phyloP scores from a whole-genome alignment of 2,888 invertebrate species.

The Druceiella hillmani region DNA sequence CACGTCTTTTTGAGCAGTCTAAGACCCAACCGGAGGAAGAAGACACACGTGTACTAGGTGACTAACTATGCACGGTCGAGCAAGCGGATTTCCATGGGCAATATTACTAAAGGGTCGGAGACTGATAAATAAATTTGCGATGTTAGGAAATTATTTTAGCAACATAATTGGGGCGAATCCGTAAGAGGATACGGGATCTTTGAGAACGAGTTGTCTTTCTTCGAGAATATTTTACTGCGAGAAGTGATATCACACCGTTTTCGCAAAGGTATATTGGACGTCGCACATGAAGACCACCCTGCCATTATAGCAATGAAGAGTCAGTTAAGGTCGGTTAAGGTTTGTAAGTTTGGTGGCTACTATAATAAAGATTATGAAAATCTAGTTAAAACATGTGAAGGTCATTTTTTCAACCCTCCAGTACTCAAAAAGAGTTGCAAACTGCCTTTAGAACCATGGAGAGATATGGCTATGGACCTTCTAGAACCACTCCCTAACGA shows the following conservation, averaged over 20 bases:
- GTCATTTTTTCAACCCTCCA: conserved; percentile 11
- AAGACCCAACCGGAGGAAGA: background rate
- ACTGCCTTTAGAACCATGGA: conserved; percentile 15
- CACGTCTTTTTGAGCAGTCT: no score
- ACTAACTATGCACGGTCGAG: background rate
- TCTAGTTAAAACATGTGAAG: conserved; percentile 17
- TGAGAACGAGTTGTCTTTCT: background rate
- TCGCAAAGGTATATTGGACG: conserved; percentile 15
- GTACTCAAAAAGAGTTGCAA: conserved; percentile 21
- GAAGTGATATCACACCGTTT: conserved; percentile 20
- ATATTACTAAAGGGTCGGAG: background rate
- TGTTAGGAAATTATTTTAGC: background rate
- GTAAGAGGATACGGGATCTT: background rate
- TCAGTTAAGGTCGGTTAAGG: conserved; percentile 19
- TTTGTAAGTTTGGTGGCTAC: conserved; percentile 26
- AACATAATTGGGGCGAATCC: background rate
- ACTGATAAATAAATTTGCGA: background rate
- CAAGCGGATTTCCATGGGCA: background rate
- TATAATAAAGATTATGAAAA: conserved; percentile 18
- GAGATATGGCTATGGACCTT: background rate
- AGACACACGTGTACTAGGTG: conserved; percentile 17
- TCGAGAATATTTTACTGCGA: background rate
- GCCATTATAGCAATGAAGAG: no score
- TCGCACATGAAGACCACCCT: conserved; percentile 25
- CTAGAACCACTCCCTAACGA: background rate